Conservation (phyloP, 2,888 invertebrate genomes). For the Latrodectus elegans region DNA sequence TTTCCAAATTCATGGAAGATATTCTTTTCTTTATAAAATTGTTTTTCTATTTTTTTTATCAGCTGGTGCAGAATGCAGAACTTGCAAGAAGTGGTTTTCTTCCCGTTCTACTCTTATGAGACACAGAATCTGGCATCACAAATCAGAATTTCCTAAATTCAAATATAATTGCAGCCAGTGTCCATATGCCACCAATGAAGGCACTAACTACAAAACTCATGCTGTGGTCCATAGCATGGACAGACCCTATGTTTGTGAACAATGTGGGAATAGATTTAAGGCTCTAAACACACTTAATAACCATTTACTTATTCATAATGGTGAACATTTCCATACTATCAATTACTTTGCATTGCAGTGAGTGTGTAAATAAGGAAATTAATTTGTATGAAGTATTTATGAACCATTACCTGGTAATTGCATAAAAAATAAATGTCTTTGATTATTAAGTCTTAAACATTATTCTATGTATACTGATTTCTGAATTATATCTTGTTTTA, state of each 20-base stretch:
- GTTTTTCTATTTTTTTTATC: too few species aligned
- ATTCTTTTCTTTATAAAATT: too few species aligned
- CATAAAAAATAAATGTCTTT: too few species aligned
- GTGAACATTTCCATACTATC: conserved; percentile 14
- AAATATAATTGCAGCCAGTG: conserved; percentile 35
- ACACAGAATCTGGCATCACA: conserved; percentile 57
- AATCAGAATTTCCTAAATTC: conserved; percentile 29
- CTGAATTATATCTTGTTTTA: too few species aligned
- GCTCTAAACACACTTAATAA: conserved; percentile 25
- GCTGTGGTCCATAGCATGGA: conserved; percentile 31
- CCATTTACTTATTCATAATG: conserved; percentile 45
- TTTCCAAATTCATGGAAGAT: too few species aligned
- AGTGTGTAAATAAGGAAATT: background rate
- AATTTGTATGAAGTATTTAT: background rate
- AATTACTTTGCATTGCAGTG: too few species aligned
- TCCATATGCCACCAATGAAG: conserved; percentile 56
- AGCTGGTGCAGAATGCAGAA: conserved; percentile 23
- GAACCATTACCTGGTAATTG: too few species aligned
- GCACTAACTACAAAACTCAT: conserved; percentile 49
- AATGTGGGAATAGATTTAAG: conserved; percentile 61
- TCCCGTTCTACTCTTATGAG: conserved; percentile 22
- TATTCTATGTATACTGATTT: too few species aligned
- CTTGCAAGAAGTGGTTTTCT: conserved; percentile 32
- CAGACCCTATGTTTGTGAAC: conserved; percentile 21
- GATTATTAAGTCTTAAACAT: too few species aligned